Percentiles rank a stretch among this genome's conserved stretches.
Conservation (phyloP, 2,113 vertebrate genomes). For the Melanocharis versteri region DNA sequence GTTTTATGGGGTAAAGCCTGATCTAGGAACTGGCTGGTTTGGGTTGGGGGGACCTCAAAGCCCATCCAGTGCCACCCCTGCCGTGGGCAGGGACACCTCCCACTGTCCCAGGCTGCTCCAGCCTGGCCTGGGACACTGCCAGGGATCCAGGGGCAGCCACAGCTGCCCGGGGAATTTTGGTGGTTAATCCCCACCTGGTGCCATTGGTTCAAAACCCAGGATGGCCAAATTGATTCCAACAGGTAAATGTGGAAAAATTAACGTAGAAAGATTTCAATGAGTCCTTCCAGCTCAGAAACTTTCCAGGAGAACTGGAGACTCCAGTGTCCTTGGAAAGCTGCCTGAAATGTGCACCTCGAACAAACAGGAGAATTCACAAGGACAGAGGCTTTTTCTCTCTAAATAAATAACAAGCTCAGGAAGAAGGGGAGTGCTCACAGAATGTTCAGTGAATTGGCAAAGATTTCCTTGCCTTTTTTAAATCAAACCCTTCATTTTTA, state of each 20-base stretch:
- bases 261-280: background rate
- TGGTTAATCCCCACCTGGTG: background rate
- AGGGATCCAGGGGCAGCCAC: background rate
- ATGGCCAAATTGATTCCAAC: background rate
- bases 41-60: accelerated
- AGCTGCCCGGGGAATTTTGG: background rate
- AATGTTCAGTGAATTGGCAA: background rate
- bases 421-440: background rate
- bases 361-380: background rate
- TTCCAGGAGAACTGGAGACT: accelerated
- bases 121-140: background rate
- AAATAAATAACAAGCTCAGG: background rate
- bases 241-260: background rate
- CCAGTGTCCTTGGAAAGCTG: background rate
- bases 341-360: background rate
- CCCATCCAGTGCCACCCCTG: background rate
- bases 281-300: background rate
- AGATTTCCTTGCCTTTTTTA: background rate
- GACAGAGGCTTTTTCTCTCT: too few relatives aligned
- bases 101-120: background rate
- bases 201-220: accelerated
- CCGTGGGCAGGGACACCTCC: background rate
- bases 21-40: background rate
- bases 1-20: background rate
- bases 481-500: background rate